These are phyloP conservation scores for Agriopis marginaria DNA, from an alignment of 2,888 invertebrate species.

Conservation along the genomic window DNA sequence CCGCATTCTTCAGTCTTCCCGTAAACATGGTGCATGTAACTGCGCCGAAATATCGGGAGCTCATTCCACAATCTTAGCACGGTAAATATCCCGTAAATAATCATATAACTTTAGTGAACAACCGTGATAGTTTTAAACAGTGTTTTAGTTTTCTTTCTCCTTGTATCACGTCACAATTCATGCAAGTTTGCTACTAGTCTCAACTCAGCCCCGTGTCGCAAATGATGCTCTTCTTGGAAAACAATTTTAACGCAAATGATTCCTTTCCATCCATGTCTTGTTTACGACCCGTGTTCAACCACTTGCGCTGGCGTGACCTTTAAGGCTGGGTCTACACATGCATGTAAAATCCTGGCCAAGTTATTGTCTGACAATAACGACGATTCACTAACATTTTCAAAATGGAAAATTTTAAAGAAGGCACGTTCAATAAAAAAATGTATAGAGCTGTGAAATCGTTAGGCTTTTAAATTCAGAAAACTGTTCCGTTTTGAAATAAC, in stretches of 20 bases:
- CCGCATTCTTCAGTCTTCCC: too few species aligned
- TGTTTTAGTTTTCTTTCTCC: background rate
- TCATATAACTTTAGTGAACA: too few species aligned
- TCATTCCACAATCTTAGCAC: too few species aligned
- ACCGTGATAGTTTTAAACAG: too few species aligned
- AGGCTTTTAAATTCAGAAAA: background rate
- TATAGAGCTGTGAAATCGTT: too few species aligned
- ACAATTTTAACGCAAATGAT: constrained; percentile 52
- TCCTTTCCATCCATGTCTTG: constrained; percentile 51
- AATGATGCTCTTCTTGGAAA: constrained; percentile 44
- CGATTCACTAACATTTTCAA: background rate
- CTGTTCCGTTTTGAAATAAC: background rate
- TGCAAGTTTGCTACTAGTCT: background rate
- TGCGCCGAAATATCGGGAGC: too few species aligned
- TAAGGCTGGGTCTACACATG: constrained; percentile 27
- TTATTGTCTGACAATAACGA: background rate
- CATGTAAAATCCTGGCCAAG: background rate
- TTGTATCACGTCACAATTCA: background rate
- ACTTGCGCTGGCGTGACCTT: constrained; percentile 53
- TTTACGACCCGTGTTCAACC: constrained; percentile 44
- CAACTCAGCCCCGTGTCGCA: constrained; percentile 14
- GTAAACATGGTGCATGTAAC: too few species aligned
- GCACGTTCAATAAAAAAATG: too few species aligned
- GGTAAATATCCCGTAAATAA: too few species aligned
- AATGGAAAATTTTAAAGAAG: background rate